Base-by-base conservation (phyloP, 2,888 invertebrate genomes). In the Pyralis farinalis region DNA sequence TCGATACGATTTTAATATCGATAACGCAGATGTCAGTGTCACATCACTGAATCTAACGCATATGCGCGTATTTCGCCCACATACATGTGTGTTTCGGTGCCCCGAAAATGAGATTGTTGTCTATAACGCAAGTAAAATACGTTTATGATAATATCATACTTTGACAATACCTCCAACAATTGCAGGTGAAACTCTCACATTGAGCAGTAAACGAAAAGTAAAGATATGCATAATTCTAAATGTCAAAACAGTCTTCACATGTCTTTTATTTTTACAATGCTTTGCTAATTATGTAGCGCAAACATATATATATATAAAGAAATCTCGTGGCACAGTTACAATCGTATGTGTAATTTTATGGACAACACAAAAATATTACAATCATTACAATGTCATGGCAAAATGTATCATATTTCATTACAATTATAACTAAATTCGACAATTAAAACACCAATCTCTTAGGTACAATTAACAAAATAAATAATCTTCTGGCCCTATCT, bases 401-500 rank as follows among this genome's bases (percentile, higher is more conserved):
- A 50, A 36, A 38, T 37, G 38, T 40, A 27, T 40, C 38, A 43
- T 46, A 39, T 40, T 21, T 32, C 27, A 39, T 47, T 33, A 50
- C 46, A 45, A 40, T 46, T 50, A 54, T 48, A 47, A 49, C 49
- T 46, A 55, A 46, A 51, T 45, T 48, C 34, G 7, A 28, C 37
- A 33, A 3, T 25, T 47, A 52, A 53, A 52, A 49, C 52, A 56
- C 53, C 56, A 53, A 64, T 59, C 51, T 53, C 53, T 63, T 53
- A 40, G 38, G 37, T 49, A 49, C 44, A 54, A 51, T 52, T 55
- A 62, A 70, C 58, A 73, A 67, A 76, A 81, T 78, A 82, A 83
- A 87, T 85, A 84, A 83, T 81, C 75, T 77, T 73, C 64, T 58
- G 66, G 71, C 59, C 66, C 60, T 62, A 73, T 75, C 68, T 79